phyloP scores from a whole-genome alignment of 2,113 vertebrate genomes.

The Lepisosteus oculatus region DNA sequence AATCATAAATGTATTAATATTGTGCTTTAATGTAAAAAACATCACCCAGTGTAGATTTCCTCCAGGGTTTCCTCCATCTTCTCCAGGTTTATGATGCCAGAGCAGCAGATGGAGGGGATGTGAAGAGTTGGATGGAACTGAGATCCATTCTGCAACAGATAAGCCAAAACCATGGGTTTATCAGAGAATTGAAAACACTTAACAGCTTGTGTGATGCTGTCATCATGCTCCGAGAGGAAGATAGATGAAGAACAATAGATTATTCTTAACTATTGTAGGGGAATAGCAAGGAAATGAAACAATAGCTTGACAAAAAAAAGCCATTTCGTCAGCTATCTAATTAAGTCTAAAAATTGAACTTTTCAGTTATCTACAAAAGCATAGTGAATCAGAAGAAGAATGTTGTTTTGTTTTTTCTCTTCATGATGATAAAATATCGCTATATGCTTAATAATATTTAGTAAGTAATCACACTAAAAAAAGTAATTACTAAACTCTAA shows the following conservation, averaged over 20 bases:
- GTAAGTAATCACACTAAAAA: no score
- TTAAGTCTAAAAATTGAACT: no score
- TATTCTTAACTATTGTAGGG: not conserved
- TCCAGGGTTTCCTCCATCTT: not conserved
- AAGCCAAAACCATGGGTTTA: slow-evolving; percentile 28
- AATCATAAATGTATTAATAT: no score
- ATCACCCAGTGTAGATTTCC: no score
- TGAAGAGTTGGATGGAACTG: slow-evolving; percentile 26
- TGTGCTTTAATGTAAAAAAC: no score
- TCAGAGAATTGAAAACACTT: slow-evolving; percentile 36
- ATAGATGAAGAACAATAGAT: not conserved
- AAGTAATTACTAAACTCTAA: no score
- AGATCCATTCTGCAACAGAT: slow-evolving; percentile 21
- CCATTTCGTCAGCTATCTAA: no score
- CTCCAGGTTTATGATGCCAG: slow-evolving; percentile 34
- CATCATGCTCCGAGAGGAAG: slow-evolving; percentile 16
- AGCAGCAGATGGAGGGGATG: slow-evolving; percentile 36
- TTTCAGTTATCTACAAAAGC: no score
- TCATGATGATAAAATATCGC: no score
- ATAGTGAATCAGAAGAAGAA: no score
- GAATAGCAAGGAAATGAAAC: not conserved
- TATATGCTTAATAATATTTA: no score
- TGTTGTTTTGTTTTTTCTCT: no score
- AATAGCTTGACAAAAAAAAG: not conserved
- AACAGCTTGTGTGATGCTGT: slow-evolving; percentile 21